Conservation (phyloP, 2,888 invertebrate genomes). For the Smittia aterrima region DNA sequence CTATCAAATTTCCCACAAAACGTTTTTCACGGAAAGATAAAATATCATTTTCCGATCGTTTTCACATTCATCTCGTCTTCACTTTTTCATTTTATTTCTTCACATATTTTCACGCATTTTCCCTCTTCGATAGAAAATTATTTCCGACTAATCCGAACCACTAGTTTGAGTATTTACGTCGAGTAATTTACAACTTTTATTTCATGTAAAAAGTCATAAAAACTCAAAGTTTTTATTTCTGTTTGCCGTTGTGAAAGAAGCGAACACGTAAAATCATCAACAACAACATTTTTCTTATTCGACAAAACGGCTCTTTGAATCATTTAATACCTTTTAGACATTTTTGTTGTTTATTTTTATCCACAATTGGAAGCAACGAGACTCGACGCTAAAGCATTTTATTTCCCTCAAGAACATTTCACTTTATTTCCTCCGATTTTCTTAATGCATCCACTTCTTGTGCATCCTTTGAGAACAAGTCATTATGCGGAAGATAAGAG, state of each 20-base stretch:
- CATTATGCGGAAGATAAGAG: no score
- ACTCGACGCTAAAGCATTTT: not conserved
- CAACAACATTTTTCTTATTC: not conserved
- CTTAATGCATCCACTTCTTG: not conserved
- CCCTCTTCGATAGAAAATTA: not conserved
- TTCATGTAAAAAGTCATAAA: not conserved
- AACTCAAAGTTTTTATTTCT: not conserved
- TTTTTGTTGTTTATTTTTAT: constrained; percentile 19
- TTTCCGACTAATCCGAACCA: not conserved
- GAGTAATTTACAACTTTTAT: not conserved
- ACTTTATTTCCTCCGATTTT: not conserved
- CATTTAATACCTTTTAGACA: constrained; percentile 27
- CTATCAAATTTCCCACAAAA: no score
- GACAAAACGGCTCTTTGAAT: not conserved
- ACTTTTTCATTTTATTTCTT: no score
- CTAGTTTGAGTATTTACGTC: no score
- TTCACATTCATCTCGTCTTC: no score
- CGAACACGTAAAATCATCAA: not conserved
- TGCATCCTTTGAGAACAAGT: no score
- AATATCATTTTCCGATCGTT: no score
- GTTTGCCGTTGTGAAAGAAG: not conserved
- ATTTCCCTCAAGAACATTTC: not conserved
- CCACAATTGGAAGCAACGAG: constrained; percentile 18
- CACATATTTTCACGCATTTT: not conserved
- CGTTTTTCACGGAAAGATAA: no score